These are phyloP conservation scores for human (Homo sapiens) DNA, from an alignment of 2,113 vertebrate species.

Conservation along the genomic window GRCh38 chr4:10922501-10923000, in stretches of 20 bases:
- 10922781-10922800: not conserved
- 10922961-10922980: not conserved
- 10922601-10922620: not conserved
- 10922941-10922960: not conserved
- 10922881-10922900: not conserved
- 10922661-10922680: not conserved
- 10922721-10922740: not conserved
- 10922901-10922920: not conserved
- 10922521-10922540: not conserved
- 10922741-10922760: not conserved
- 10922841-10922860: not conserved
- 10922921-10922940: not conserved
- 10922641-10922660: not conserved
- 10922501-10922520: fast-evolving
- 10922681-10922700: not conserved
- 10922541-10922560: not conserved
- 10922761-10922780: not conserved
- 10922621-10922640: not conserved
- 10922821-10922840: not conserved
- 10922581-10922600: not conserved
- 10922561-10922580: not conserved
- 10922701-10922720: not conserved
- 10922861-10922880: not conserved
- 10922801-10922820: not conserved
- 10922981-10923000: not conserved